These are phyloP conservation scores for Catocala fraxini DNA, from an alignment of 2,888 invertebrate species.

Conservation along the genomic window DNA sequence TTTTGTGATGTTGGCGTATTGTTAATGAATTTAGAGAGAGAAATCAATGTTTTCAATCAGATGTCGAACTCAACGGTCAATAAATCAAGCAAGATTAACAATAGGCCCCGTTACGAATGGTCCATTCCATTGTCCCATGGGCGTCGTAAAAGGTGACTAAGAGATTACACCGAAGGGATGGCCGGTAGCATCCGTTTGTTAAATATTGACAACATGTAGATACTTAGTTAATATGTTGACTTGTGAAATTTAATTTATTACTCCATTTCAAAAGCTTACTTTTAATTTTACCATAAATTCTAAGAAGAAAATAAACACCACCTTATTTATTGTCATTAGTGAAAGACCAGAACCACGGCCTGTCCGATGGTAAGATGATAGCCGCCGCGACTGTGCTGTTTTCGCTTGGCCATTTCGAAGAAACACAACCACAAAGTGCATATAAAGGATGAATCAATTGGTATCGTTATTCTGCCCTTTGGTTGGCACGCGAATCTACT, in stretches of 20 bases:
- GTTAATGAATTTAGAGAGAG: slow-evolving; percentile 5
- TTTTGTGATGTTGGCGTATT: background rate
- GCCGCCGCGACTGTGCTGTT: too few relatives aligned
- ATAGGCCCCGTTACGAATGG: slow-evolving; percentile 34
- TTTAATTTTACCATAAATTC: too few relatives aligned
- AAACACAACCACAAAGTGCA: too few relatives aligned
- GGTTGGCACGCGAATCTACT: too few relatives aligned
- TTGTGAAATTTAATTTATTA: too few relatives aligned
- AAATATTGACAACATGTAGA: slow-evolving; percentile 14
- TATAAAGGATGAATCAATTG: too few relatives aligned
- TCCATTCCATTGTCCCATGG: slow-evolving; percentile 30
- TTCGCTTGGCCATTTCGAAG: too few relatives aligned
- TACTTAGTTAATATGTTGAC: slow-evolving; percentile 13
- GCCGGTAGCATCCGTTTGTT: slow-evolving; percentile 20
- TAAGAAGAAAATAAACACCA: too few relatives aligned
- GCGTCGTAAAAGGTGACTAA: slow-evolving; percentile 38
- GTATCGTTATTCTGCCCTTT: slow-evolving; percentile 1
- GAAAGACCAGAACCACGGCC: too few relatives aligned
- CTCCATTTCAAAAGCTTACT: too few relatives aligned
- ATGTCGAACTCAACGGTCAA: slow-evolving; percentile 29
- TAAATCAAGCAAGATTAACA: slow-evolving; percentile 46
- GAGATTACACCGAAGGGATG: slow-evolving; percentile 27
- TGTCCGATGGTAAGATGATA: too few relatives aligned
- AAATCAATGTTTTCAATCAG: slow-evolving; percentile 20
- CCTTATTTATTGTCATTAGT: too few relatives aligned